Evolutionary conservation across 2,888 invertebrate species (phyloP), one percentile per base, ranked within the genome.

Genomic region (Diarsia mendica): DNA sequence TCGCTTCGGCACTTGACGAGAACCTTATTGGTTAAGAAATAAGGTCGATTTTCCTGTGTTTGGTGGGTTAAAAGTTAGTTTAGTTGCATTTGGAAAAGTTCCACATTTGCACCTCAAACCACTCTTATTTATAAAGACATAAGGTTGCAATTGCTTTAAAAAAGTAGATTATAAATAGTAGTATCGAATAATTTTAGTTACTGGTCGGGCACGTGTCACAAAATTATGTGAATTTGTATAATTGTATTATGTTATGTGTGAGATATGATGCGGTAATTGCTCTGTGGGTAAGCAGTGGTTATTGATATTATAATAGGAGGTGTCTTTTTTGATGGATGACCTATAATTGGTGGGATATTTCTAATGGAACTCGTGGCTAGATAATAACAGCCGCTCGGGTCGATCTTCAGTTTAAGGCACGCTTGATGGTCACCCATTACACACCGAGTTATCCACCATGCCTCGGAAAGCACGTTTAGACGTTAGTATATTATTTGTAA

Each of bases 211-310:
- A 79, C 87, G 87, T 86, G 87, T 77, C 79, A 61, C 64, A 76
- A 79, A 86, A 87, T 87, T 67, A 80, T 76, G 73, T 67, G 75
- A 77, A 87, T 88, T 87, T 82, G 75, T 87, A 66, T 87, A 86
- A 87, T 87, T 88, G 72, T 75, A 80, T 87, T 86, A 85, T 74
- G 86, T 79, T 82, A 60, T 78, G 79, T 76, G 82, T 68, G 49
- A 60, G 75, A 74, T 53, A 67, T 63, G 60, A 65, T 68, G 23
- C 48, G 65, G 67, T 81, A 76, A 81, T 85, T 72, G 67, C 39
- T 74, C 67, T 70, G 73, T 67, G 71, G 73, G 73, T 58, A 60
- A 51, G 33, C 20, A 48, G 44, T 33, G 23, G 68, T 39, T 74
- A 53, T 64, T 53, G 23, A 73, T 72, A 58, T 28, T 8, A 58